Base-by-base conservation (phyloP, 2,888 invertebrate species). In the Invenusta paracnida region DNA sequence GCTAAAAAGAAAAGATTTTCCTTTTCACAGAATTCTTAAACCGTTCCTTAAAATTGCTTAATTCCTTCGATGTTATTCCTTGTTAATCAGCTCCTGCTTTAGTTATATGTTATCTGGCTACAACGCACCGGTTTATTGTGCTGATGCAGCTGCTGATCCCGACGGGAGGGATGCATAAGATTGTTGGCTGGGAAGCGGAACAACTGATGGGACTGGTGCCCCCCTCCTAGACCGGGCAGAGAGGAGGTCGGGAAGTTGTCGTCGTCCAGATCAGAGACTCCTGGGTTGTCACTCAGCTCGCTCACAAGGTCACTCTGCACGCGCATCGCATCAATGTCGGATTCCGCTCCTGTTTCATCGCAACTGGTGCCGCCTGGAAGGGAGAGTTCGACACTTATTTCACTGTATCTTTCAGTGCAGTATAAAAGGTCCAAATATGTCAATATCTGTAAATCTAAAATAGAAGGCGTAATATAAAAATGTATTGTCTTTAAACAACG, bases 261-360 rank as follows among this genome's bases (percentile, higher is more conserved):
- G 25, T 31, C 67, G 48, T 84, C 84, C 5, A 84, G 25, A 83
- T 84, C 84, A 5, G 84, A 84, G 13, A 84, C 84, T 13, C 66
- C 28, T 1, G 73, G 84, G 29, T 84, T 66, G 29, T 84, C 84
- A 83, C 67, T 73, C 11, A 84, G 25, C 27, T 84, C 84, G 29
- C 67, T 67, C n/a, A 73, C 67, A 0, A 84, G 28, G 82, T 84
- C 84, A 83, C 84, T 84, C 29, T 84, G 84, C 48, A 84, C 29
- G 11, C 84, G 67, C 23, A 84, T 73, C 5, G 66, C 48, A 11
- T 84, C 84, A 1, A 84, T n/a, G 29, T 84, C 84, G 0, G 84
- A 84, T 11, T 66, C 84, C 0, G 48, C 84, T 23, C 29, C 67
- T 67, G 31, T 48, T 67, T 83, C 31, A 31, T 31, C 31, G 28